These are phyloP conservation scores for Tetrao urogallus DNA, from an alignment of 2,113 vertebrate species.

Conservation along the genomic window DNA sequence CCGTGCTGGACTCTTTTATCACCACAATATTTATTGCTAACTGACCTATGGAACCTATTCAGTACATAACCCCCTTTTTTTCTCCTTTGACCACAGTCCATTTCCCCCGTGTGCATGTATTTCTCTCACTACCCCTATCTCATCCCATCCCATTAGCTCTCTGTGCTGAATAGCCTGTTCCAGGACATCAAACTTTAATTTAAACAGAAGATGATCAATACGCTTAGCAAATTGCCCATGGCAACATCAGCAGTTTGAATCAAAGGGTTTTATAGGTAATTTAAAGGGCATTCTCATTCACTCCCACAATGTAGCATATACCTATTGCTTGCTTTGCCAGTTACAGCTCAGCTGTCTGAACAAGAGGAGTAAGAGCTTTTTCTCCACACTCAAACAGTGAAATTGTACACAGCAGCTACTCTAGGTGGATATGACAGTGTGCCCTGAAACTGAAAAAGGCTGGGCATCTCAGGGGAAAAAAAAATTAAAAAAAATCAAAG, in stretches of 20 bases:
- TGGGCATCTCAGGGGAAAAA: constrained; percentile 2
- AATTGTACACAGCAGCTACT: not conserved
- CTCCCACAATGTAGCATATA: constrained; percentile 39
- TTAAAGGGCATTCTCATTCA: constrained; percentile 78
- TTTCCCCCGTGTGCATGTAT: constrained; percentile 65
- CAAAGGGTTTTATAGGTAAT: constrained; percentile 80
- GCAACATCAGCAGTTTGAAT: constrained; percentile 81
- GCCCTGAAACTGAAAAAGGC: not conserved
- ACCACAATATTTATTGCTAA: constrained; percentile 70
- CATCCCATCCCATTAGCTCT: constrained; percentile 73
- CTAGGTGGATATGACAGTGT: not conserved
- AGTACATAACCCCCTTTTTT: constrained; percentile 47
- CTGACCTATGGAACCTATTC: constrained; percentile 46
- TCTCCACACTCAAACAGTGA: not conserved
- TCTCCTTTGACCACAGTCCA: constrained; percentile 74
- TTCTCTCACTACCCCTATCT: constrained; percentile 70
- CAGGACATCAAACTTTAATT: constrained; percentile 86
- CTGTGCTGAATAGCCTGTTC: constrained; percentile 77
- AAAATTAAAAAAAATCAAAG: not conserved
- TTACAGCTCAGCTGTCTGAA: not conserved
- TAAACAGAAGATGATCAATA: constrained; percentile 86
- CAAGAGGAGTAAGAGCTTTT: not conserved
- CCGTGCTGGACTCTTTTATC: constrained; percentile 44
- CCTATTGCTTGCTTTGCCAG: constrained; percentile 44
- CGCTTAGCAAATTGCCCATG: constrained; percentile 82